Conservation (phyloP, 2,888 invertebrate genomes). For the Ophonus ardosiacus region DNA sequence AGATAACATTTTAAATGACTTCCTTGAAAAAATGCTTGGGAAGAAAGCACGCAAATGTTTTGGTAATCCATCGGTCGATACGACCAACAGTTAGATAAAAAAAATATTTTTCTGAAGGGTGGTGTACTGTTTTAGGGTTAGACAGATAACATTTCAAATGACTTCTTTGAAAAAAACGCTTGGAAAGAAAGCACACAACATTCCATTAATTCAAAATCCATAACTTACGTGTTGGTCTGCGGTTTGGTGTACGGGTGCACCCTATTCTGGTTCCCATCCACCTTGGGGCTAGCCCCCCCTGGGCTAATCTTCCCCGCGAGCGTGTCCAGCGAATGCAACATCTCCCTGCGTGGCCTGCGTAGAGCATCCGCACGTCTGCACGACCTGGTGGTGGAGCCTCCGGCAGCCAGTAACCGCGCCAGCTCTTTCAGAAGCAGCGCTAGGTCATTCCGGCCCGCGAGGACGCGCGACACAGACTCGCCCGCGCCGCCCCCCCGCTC, state of each 20-base stretch:
- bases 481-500: conserved; percentile 49
- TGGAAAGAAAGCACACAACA: too few species aligned
- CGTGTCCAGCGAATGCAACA: conserved; percentile 92
- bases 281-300: conserved; percentile 75
- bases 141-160: too few species aligned
- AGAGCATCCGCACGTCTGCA: conserved; percentile 36
- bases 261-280: conserved; percentile 81
- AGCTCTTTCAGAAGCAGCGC: conserved; percentile 50
- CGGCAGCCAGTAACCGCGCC: background rate
- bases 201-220: background rate
- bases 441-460: conserved; percentile 73
- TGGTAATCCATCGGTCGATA: too few species aligned
- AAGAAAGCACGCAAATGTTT: too few species aligned
- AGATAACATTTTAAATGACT: too few species aligned
- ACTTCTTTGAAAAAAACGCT: too few species aligned
- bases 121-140: too few species aligned
- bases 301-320: conserved; percentile 94
- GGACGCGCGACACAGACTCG: conserved; percentile 24
- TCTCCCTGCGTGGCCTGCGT: conserved; percentile 75
- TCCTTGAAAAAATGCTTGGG: too few species aligned
- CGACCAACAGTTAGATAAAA: too few species aligned
- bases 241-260: conserved; percentile 79
- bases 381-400: background rate
- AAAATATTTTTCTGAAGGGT: too few species aligned
- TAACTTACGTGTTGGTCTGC: conserved; percentile 71